Evolutionary conservation across 2,888 invertebrate genomes (phyloP).

Genomic region (Girardia tigrina): DNA sequence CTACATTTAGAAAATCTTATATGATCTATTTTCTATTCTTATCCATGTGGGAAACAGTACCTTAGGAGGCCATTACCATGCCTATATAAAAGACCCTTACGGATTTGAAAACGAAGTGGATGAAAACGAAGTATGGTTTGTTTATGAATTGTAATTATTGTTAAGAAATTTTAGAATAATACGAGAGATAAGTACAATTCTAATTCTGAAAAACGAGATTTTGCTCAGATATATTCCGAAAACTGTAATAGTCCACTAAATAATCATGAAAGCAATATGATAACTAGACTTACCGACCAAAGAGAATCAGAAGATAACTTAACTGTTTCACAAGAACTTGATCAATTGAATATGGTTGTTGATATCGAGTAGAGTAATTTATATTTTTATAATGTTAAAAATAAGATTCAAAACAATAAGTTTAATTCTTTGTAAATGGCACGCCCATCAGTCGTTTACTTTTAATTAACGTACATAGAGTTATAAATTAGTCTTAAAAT

Average conservation of each 20-base stretch:
- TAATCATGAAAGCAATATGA: neutral
- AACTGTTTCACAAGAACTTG: neutral
- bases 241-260: neutral
- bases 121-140: neutral
- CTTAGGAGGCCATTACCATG: constrained; percentile 47
- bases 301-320: neutral
- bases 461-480: too few relatives aligned
- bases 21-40: neutral
- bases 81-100: constrained; percentile 49
- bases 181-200: neutral
- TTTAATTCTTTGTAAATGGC: too few relatives aligned
- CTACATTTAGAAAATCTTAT: neutral
- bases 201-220: neutral
- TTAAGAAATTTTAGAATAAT: neutral
- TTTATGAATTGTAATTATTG: too few relatives aligned
- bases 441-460: too few relatives aligned
- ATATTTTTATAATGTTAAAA: neutral
- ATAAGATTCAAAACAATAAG: too few relatives aligned
- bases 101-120: constrained; percentile 20
- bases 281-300: neutral
- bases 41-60: neutral
- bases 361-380: constrained; percentile 23
- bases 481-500: too few relatives aligned
- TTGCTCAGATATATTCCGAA: neutral
- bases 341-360: constrained; percentile 13